Evolutionary conservation across 1,140 invertebrate species (phyloP), one percentile per base, ranked within the genome.

Genomic region (Trinorchestia longiramus): DNA sequence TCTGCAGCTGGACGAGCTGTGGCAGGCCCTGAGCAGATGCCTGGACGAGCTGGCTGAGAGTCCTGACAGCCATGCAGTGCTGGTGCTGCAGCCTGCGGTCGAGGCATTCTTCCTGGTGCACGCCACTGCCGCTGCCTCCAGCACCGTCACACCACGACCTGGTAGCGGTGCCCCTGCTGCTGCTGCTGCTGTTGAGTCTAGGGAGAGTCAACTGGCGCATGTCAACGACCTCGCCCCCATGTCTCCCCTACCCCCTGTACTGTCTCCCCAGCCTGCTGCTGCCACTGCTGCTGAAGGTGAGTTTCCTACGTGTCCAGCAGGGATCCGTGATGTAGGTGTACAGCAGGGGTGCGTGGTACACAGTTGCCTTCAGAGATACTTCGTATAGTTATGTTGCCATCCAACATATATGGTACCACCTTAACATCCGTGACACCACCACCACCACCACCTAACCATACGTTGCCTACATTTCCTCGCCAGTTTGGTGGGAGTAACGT

Each of bases 91-190:
- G 97, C 98, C 99, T 41, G 98, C 99, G 6, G 99, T 99, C 23
- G 99, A 99, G 97, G 98, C 99, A 42, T 99, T 99, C 97, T 99
- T 99, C 97, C 97, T 99, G 43, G 98, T 99, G 19, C 98, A 99
- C 97, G 98, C 98, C 40, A 98, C 98, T 43, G 97, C 97, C 43
- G 96, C 96, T 77, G 97, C 97, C 57, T 95, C 97, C 47, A 95
- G 42, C 95, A 96, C 94, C 43, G 88, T 96, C 57, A 47, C 95
- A 90, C 53, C 97, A 97, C 96, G 96, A 96, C 40, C 96, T 96
- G 95, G 97, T 97, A 90, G 88, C 42, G n/a, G n/a, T n/a, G n/a
- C n/a, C n/a, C 88, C 23, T 90, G 23, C 36, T 42, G 15, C 41
- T 43, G 44, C 43, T 28, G 11, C 41, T 4, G 41, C 40, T 28